These are phyloP conservation scores for Caranx melampygus DNA, from an alignment of 2,113 vertebrate genomes.

Conservation along the genomic window DNA sequence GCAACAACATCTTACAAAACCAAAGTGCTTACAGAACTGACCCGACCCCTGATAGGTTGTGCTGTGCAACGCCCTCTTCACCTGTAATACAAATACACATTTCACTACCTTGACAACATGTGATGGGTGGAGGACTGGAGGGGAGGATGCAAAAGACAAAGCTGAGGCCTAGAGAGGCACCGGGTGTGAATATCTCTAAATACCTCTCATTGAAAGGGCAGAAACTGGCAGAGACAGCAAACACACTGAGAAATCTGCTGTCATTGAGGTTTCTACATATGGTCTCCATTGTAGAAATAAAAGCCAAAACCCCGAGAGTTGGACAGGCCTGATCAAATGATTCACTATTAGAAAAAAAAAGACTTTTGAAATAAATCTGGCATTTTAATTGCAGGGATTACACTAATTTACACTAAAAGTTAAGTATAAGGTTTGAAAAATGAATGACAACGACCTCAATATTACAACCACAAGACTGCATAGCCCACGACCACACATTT, in stretches of 20 bases:
- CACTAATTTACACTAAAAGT: conserved; percentile 12
- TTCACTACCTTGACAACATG: conserved; percentile 31
- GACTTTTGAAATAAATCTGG: conserved; percentile 19
- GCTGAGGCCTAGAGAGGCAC: conserved; percentile 9
- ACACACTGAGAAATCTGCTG: background rate
- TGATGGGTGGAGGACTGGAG: background rate
- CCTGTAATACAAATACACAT: conserved; percentile 26
- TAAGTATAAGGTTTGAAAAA: conserved; percentile 4
- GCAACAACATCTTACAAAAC: conserved; percentile 14
- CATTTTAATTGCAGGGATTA: conserved; percentile 30
- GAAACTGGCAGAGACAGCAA: background rate
- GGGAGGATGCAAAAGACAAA: conserved; percentile 16
- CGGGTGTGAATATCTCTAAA: background rate
- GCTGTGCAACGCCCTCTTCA: conserved; percentile 2
- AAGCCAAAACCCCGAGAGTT: conserved; percentile 7
- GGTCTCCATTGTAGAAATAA: conserved; percentile 35
- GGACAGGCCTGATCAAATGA: conserved; percentile 3
- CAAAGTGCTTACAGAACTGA: conserved; percentile 12
- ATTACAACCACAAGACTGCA: conserved; percentile 38
- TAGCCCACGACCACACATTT: conserved; percentile 27
- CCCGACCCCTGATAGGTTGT: background rate
- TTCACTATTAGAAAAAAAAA: conserved; percentile 12
- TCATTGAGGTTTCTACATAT: conserved; percentile 22
- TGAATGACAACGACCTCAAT: conserved; percentile 23
- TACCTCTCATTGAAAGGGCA: conserved; percentile 10